A percentile compares a stretch with the other conserved stretches of the same genome.
Evolutionary conservation across 1,140 invertebrate genomes (phyloP).

Genomic region (Galleria mellonella): DNA sequence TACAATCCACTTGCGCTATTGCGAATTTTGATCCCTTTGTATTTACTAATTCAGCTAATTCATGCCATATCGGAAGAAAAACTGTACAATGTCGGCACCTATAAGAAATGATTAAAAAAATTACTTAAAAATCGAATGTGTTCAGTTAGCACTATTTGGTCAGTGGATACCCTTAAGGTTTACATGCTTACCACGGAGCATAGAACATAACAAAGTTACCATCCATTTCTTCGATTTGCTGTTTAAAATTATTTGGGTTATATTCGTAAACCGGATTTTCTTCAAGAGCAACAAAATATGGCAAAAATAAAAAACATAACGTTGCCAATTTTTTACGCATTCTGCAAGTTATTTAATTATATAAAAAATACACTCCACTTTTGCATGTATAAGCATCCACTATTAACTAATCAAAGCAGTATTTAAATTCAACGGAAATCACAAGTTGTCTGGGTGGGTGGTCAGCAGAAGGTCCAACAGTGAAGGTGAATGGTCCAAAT

Average conservation of each 20-base stretch:
- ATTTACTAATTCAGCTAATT: conserved; percentile 54
- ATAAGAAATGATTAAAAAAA: conserved; percentile 9
- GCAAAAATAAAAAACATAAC: conserved; percentile 31
- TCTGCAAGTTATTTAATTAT: too few relatives aligned
- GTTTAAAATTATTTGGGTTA: conserved; percentile 47
- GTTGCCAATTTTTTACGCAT: conserved; percentile 1
- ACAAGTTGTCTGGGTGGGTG: too few relatives aligned
- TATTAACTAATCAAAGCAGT: conserved; percentile 28
- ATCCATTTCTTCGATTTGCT: conserved; percentile 58
- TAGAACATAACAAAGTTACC: conserved; percentile 68
- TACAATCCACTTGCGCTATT: conserved; percentile 65
- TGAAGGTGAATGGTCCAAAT: too few relatives aligned
- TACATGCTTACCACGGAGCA: conserved; percentile 44
- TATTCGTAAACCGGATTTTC: conserved; percentile 54
- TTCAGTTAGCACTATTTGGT: too few relatives aligned
- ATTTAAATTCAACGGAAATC: too few relatives aligned
- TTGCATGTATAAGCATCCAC: conserved; percentile 8
- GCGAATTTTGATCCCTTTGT: conserved; percentile 58
- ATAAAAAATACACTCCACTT: neutral
- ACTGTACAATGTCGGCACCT: conserved; percentile 62
- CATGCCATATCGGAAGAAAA: conserved; percentile 57
- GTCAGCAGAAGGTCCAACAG: too few relatives aligned
- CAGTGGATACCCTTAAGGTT: too few relatives aligned
- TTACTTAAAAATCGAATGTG: too few relatives aligned
- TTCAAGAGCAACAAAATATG: conserved; percentile 47